Evolutionary conservation across 2,797 vertebrate genomes (phyloP), one percentile per base, ranked within the genome.

Genomic region (Bovichtus diacanthus): DNA sequence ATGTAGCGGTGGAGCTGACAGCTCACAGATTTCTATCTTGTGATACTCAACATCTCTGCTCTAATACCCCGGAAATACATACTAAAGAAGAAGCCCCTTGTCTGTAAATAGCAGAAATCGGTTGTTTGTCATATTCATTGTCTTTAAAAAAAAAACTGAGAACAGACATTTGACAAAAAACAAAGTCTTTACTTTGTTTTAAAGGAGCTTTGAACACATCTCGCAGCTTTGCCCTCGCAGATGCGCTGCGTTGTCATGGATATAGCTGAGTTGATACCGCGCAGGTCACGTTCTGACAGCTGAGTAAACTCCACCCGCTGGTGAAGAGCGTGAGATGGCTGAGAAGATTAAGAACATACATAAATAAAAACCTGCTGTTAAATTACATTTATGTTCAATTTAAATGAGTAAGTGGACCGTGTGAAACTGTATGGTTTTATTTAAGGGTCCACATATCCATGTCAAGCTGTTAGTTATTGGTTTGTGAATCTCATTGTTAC

Each of bases 11-110:
- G 9, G 31, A 7, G 31, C 31, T 44, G 43, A 19, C n/a, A n/a
- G n/a, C n/a, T n/a, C n/a, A 5, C 2, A 3, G 81, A 61, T 80
- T 70, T 29, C 0, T 59, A 43, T 86, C 70, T 84, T 80, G 44
- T 60, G 0, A 0, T 38, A 8, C 12, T 34, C 10, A 49, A 21
- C 10, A 56, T 65, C 70, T 70, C n/a, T 76, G 76, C 4, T 29
- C 5, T 2, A 15, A 41, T 39, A 69, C 27, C 19, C 77, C 80
- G 80, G 72, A 87, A 85, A 61, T 63, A 34, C 46, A 46, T 18
- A 18, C 9, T 27, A 5, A 38, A 21, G 0, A 59, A 31, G 25
- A 11, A 50, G 3, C 10, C 11, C 11, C 9, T 16, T 66, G 66
- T 9, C 25, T 46, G 36, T 29, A 36, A 31, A 61, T 15, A 25